A percentile compares a stretch with the other conserved stretches of the same genome.
phyloP scores from a whole-genome alignment of 92 coral and sea anemone genomes.

The Ricordea florida region DNA sequence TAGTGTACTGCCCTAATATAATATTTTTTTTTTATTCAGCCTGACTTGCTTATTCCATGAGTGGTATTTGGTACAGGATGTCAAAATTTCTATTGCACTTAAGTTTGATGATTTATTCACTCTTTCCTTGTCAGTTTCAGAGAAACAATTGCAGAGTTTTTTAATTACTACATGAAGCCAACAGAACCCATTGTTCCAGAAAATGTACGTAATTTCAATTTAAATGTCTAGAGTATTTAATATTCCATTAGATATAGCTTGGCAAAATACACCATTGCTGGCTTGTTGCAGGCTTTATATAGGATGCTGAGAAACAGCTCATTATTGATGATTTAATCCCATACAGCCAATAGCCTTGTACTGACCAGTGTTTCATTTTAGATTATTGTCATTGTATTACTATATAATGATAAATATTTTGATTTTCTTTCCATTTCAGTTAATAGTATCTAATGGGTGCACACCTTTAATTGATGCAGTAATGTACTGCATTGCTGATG shows the following conservation, averaged over 20 bases:
- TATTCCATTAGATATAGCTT: too few relatives aligned
- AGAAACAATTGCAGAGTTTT: conserved; percentile 66
- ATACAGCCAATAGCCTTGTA: too few relatives aligned
- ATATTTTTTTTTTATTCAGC: too few relatives aligned
- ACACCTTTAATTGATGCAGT: conserved; percentile 65
- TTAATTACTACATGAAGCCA: conserved; percentile 85
- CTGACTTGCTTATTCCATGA: too few relatives aligned
- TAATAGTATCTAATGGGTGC: conserved; percentile 71
- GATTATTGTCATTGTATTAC: not conserved
- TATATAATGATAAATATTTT: not conserved
- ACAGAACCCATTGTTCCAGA: conserved; percentile 66
- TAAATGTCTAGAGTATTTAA: too few relatives aligned
- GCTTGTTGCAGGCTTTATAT: too few relatives aligned
- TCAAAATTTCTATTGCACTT: not conserved
- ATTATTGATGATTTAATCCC: too few relatives aligned
- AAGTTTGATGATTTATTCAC: not conserved
- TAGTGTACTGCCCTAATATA: too few relatives aligned
- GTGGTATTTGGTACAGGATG: too few relatives aligned
- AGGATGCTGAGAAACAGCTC: too few relatives aligned
- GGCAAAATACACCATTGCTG: too few relatives aligned
- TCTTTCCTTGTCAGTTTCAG: conserved; percentile 59
- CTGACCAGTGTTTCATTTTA: too few relatives aligned
- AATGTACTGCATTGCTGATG: conserved; percentile 59
- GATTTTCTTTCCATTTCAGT: conserved; percentile 22
- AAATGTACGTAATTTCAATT: conserved; percentile 49